Evolutionary conservation across 1,140 invertebrate genomes (phyloP).

Genomic region (Adelges cooleyi): DNA sequence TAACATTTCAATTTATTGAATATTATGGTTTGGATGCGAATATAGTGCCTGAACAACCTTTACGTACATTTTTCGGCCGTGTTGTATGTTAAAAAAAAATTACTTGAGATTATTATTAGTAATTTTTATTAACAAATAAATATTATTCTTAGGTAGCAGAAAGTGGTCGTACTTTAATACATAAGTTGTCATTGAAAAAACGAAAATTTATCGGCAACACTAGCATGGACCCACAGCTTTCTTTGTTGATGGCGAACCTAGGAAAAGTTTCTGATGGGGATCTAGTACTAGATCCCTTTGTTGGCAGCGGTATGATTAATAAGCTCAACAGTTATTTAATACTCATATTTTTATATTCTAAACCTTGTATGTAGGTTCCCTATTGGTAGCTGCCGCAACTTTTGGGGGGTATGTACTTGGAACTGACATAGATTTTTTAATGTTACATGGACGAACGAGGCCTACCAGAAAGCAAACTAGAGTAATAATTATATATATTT

Average conservation of each 20-base stretch:
- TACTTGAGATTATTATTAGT: neutral
- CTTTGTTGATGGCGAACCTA: constrained; percentile 89
- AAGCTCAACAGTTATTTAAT: no score
- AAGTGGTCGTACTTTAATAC: constrained; percentile 68
- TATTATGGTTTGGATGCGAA: constrained; percentile 73
- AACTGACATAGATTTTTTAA: constrained; percentile 85
- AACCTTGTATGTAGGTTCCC: constrained; percentile 55
- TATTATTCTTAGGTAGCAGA: constrained; percentile 51
- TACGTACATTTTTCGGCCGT: constrained; percentile 70
- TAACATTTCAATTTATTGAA: constrained; percentile 68
- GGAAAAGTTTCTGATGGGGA: constrained; percentile 60
- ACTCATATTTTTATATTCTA: neutral
- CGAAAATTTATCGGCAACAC: constrained; percentile 95
- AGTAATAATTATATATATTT: constrained; percentile 39
- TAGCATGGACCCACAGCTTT: constrained; percentile 88
- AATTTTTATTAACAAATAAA: neutral
- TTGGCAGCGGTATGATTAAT: constrained; percentile 64
- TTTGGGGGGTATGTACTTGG: constrained; percentile 84
- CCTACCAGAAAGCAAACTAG: constrained; percentile 65
- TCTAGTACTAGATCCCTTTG: constrained; percentile 86
- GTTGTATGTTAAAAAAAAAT: constrained; percentile 48
- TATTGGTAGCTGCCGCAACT: constrained; percentile 80
- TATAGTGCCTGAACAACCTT: constrained; percentile 55
- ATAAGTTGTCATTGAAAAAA: constrained; percentile 69
- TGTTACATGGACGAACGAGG: constrained; percentile 76